phyloP scores from a whole-genome alignment of 2,888 invertebrate genomes.

The Eilema sororculum region DNA sequence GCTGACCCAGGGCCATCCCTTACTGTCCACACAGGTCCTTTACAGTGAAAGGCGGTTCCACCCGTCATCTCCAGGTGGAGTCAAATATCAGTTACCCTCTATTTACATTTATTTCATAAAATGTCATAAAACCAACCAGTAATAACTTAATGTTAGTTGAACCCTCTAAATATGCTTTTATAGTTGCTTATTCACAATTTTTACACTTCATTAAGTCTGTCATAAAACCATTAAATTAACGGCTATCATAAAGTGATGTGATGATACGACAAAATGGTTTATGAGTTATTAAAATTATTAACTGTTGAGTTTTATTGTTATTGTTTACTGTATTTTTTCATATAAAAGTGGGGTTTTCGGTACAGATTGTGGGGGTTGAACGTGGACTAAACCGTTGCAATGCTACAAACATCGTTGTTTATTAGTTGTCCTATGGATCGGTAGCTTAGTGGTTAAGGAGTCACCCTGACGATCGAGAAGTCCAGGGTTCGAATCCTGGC shows the following conservation, averaged over 20 bases:
- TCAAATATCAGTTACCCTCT: no score
- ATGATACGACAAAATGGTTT: conserved; percentile 37
- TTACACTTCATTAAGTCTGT: conserved; percentile 40
- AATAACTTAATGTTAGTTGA: background rate
- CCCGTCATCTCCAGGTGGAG: no score
- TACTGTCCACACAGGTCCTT: no score
- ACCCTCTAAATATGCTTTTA: conserved; percentile 25
- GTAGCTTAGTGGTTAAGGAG: no score
- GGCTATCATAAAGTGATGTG: conserved; percentile 35
- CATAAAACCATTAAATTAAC: conserved; percentile 44
- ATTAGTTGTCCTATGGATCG: background rate
- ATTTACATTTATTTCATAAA: no score
- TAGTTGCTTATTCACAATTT: conserved; percentile 38
- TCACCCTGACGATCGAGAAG: no score
- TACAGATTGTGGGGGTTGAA: no score
- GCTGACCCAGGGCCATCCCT: no score
- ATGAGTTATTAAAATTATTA: conserved; percentile 45
- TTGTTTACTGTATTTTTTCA: conserved; percentile 31
- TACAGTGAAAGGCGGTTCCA: no score
- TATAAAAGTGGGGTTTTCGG: conserved; percentile 8
- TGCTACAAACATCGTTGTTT: background rate
- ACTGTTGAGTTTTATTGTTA: conserved; percentile 33
- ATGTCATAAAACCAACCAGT: background rate
- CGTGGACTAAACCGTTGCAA: no score
- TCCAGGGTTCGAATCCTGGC: no score